Percentiles rank a stretch among this genome's conserved stretches.
Conservation (phyloP, 2,113 vertebrate species). For the Natator depressus region DNA sequence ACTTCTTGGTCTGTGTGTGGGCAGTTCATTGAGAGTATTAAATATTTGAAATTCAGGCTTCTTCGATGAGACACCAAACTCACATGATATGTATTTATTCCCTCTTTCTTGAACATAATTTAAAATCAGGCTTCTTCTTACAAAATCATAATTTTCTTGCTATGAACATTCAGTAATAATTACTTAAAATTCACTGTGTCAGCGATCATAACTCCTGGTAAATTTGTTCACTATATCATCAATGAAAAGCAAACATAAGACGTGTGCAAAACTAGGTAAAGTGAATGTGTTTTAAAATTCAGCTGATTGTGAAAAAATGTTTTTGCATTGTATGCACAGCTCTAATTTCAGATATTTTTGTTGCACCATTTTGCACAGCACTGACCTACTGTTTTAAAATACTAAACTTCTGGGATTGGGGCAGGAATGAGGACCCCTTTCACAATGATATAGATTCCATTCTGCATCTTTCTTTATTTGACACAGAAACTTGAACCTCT, state of each 20-base stretch:
- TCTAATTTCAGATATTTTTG: not conserved
- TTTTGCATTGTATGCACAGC: not conserved
- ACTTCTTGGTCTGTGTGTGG: not conserved
- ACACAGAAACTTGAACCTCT: conserved; percentile 64
- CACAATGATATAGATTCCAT: conserved; percentile 30
- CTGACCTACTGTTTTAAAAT: conserved; percentile 10
- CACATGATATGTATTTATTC: not conserved
- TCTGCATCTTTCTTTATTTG: conserved; percentile 68
- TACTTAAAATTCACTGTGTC: not conserved
- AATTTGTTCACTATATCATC: not conserved
- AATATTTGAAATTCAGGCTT: not conserved
- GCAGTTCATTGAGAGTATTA: not conserved
- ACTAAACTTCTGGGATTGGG: not conserved
- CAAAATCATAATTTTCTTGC: not conserved
- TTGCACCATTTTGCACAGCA: not conserved
- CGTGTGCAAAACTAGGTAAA: not conserved
- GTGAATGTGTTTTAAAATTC: not conserved
- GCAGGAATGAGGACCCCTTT: conserved; percentile 35
- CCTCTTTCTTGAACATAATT: not conserved
- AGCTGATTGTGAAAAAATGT: conserved; percentile 8
- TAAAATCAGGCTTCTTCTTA: not conserved
- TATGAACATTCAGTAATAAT: not conserved
- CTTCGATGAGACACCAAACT: not conserved
- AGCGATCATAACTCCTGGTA: not conserved
- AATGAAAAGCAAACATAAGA: not conserved